Conservation (phyloP, 2,113 vertebrate genomes). For the Ailurus styani region DNA sequence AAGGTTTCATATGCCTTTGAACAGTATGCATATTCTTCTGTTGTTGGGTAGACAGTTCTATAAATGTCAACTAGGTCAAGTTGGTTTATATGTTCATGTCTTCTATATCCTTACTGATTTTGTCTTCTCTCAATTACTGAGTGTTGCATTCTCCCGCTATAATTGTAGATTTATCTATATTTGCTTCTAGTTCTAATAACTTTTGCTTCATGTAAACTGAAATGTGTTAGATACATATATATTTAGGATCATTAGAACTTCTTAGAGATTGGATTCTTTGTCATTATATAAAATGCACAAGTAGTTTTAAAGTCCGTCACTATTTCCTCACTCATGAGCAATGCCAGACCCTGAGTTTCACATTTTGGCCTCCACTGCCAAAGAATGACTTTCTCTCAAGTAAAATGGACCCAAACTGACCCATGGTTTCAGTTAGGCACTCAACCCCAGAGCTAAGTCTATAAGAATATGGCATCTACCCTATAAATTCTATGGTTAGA, state of each 20-base stretch:
- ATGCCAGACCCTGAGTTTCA: background rate
- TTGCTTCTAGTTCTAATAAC: background rate
- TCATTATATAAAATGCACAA: background rate
- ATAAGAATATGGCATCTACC: background rate
- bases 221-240: background rate
- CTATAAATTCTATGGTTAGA: background rate
- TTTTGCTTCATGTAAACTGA: background rate
- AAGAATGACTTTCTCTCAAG: background rate
- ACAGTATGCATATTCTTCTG: background rate
- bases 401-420: background rate
- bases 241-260: background rate
- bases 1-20: background rate
- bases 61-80: background rate
- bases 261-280: background rate
- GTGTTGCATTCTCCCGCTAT: background rate
- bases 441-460: background rate
- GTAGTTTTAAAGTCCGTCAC: background rate
- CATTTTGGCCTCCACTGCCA: background rate
- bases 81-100: background rate
- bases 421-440: background rate
- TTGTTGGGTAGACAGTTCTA: background rate
- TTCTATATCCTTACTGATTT: background rate
- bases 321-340: background rate
- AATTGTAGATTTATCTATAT: background rate
- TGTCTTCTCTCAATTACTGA: background rate